phyloP scores from a whole-genome alignment of 2,797 vertebrate species.

The Enteromius radiatus region DNA sequence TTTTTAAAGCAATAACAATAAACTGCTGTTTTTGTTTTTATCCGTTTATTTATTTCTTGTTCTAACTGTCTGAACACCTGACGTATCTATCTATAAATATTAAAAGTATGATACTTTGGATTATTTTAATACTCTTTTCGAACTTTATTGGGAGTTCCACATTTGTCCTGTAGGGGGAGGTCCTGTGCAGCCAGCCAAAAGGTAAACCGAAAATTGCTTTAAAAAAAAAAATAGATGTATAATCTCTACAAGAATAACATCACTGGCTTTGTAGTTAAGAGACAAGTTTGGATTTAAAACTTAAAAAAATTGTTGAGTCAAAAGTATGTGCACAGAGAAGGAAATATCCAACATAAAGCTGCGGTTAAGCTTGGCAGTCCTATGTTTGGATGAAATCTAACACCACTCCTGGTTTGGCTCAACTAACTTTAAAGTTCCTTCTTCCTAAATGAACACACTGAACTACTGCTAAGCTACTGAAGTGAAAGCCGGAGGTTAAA shows the following conservation, averaged over 20 bases:
- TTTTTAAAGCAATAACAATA: slow-evolving; percentile 65
- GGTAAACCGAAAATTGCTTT: neutral
- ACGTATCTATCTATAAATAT: neutral
- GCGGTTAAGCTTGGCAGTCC: slow-evolving; percentile 18
- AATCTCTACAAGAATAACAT: slow-evolving; percentile 14
- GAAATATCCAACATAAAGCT: slow-evolving; percentile 25
- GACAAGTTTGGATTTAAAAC: neutral
- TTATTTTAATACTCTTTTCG: neutral
- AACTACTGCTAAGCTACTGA: neutral
- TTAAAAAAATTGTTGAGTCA: neutral
- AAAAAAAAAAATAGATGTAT: neutral
- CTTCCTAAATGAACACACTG: neutral
- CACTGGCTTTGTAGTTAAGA: neutral
- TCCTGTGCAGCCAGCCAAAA: too few relatives aligned
- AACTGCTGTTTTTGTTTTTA: slow-evolving; percentile 63
- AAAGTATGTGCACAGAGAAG: slow-evolving; percentile 5
- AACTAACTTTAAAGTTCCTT: slow-evolving; percentile 4
- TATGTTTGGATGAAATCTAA: slow-evolving; percentile 14
- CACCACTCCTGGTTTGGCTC: slow-evolving; percentile 12
- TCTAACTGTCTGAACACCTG: neutral
- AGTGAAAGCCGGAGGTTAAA: neutral
- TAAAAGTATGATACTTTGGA: neutral
- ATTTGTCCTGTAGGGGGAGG: slow-evolving; percentile 32
- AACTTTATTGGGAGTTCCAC: neutral
- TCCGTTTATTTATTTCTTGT: slow-evolving; percentile 4